These are phyloP conservation scores for Oceanites oceanicus DNA, from an alignment of 2,113 vertebrate genomes.

Conservation along the genomic window DNA sequence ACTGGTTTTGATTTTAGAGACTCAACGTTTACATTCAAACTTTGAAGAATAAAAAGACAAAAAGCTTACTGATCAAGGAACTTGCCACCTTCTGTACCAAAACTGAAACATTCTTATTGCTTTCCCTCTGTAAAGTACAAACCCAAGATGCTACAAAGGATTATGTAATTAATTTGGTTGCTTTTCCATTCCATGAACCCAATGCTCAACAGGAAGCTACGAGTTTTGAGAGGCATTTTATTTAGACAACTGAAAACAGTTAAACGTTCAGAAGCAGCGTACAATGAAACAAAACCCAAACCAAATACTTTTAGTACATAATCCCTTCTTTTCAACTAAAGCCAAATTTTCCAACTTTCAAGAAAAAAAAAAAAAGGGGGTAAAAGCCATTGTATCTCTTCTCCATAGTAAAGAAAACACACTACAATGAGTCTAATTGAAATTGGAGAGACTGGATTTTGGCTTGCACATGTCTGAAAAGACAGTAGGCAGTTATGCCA, in stretches of 20 bases:
- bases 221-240: constrained; percentile 77
- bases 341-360: constrained; percentile 60
- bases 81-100: background rate
- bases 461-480: constrained; percentile 71
- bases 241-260: constrained; percentile 84
- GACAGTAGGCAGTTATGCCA: constrained; percentile 79
- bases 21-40: constrained; percentile 18
- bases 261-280: constrained; percentile 70
- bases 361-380: constrained; percentile 44
- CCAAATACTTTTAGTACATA: constrained; percentile 69
- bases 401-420: constrained; percentile 71
- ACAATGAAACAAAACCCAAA: constrained; percentile 77
- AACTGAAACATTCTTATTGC: background rate
- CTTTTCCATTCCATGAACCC: constrained; percentile 37
- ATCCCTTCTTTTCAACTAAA: constrained; percentile 62
- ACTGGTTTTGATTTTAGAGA: background rate
- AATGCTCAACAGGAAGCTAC: background rate
- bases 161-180: background rate
- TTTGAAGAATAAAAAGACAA: constrained; percentile 23
- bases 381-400: constrained; percentile 71
- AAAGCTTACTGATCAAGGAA: constrained; percentile 33
- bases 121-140: background rate
- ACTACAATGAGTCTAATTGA: constrained; percentile 71
- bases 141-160: background rate
- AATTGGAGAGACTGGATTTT: constrained; percentile 66